Evolutionary conservation across 2,888 invertebrate species (phyloP), one percentile per base, ranked within the genome.

Genomic region (Lacanobia oleracea): DNA sequence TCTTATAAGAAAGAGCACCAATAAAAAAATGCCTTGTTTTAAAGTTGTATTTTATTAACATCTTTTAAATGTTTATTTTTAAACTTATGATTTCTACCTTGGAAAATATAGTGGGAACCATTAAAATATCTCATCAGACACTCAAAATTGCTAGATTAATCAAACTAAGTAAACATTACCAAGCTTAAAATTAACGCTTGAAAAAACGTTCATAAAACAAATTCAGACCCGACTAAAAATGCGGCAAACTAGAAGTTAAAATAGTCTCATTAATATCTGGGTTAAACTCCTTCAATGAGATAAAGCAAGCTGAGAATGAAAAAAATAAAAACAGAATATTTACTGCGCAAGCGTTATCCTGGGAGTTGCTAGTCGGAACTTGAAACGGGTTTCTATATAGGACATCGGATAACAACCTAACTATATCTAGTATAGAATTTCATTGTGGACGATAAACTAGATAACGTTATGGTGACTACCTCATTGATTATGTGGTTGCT

Each of bases 231-330:
- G 0, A 27, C 27, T 12, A 50, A 64, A 77, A 64, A n/a, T 33
- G 40, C 57, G 37, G n/a, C 50, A 0, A 60, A 45, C 57, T 74
- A 74, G 54, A 64, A 60, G n/a, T 43, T 80, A 60, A 60, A 75
- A 57, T 65, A 81, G 62, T 76, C 54, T 68, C 60, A 77, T 64
- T 81, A 76, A 77, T 81, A 81, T 67, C 63, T 76, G 12, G 66
- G 63, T 50, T 69, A 69, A 69, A 66, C 48, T 82, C 53, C 57
- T 77, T 54, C 10, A 77, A 16, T 18, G 21, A 53, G 67, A 76
- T 63, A 75, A 54, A 76, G 48, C 27, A 69, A 65, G 51, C 56
- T 7, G 45, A 56, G 67, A 56, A 51, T 27, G 50, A 56, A 81
- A 81, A 67, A 54, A 56, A 75, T 27, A 51, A 62, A 69, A 67